Percentiles rank a stretch among this genome's conserved stretches.
phyloP scores from a whole-genome alignment of 2,888 invertebrate genomes.

The Synergus umbraculus region DNA sequence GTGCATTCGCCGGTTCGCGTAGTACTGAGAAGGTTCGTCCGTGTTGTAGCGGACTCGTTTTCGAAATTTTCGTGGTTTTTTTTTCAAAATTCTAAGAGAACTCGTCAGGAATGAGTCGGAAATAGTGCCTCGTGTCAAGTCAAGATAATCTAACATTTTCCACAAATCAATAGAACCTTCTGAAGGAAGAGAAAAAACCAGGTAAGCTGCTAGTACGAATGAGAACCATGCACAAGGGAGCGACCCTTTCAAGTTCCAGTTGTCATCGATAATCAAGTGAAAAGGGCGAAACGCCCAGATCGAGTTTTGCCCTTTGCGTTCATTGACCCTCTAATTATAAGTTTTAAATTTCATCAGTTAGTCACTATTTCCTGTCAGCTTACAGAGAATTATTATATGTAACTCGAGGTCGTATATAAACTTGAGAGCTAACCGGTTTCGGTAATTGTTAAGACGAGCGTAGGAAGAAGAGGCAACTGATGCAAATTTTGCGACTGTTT shows the following conservation, averaged over 20 bases:
- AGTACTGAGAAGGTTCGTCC: background rate
- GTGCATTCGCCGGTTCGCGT: conserved; percentile 33
- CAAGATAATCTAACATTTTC: conserved; percentile 1
- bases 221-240: background rate
- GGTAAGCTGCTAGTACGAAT: conserved; percentile 5
- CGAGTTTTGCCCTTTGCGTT: background rate
- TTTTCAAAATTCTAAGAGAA: background rate
- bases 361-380: background rate
- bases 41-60: conserved; percentile 11
- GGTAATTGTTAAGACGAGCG: conserved; percentile 23
- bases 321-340: conserved; percentile 1
- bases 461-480: conserved; percentile 12
- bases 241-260: background rate
- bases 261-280: background rate
- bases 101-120: conserved; percentile 22
- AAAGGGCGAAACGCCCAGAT: background rate
- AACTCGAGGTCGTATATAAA: background rate
- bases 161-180: background rate
- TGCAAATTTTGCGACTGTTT: conserved; percentile 11
- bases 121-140: conserved; percentile 10
- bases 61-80: background rate
- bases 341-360: background rate
- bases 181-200: conserved; percentile 2
- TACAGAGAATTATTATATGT: conserved; percentile 18
- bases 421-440: conserved; percentile 23